Percentiles rank a stretch among this genome's conserved stretches.
Conservation (phyloP, 1,140 invertebrate genomes). For the Plectrocnemia conspersa region DNA sequence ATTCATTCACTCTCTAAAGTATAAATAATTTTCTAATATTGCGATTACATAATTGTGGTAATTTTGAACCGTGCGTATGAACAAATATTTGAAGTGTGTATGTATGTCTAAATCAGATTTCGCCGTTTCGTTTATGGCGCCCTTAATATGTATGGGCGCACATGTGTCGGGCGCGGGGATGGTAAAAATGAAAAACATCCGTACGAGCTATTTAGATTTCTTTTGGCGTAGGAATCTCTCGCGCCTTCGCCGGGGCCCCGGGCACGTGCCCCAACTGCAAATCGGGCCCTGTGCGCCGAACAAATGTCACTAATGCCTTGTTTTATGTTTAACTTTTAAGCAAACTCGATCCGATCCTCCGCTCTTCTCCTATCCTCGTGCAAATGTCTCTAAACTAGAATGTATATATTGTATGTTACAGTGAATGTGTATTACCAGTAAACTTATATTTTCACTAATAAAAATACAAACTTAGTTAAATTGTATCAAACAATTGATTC, state of each 20-base stretch:
- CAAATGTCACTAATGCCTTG: slow-evolving; percentile 20
- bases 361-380: neutral
- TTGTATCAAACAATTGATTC: too few species aligned
- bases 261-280: slow-evolving; percentile 4
- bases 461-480: too few species aligned
- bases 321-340: slow-evolving; percentile 17
- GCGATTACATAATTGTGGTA: too few species aligned
- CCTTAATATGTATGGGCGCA: slow-evolving; percentile 12
- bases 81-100: too few species aligned
- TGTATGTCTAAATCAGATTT: slow-evolving; percentile 10
- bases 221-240: slow-evolving; percentile 17
- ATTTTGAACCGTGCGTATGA: too few species aligned
- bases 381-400: too few species aligned
- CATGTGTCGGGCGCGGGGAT: slow-evolving; percentile 5
- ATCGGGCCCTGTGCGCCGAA: neutral
- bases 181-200: slow-evolving; percentile 18
- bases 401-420: too few species aligned
- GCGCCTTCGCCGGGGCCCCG: slow-evolving; percentile 4
- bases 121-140: slow-evolving; percentile 3
- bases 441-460: too few species aligned
- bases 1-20: too few species aligned
- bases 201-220: slow-evolving; percentile 17
- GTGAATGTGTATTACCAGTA: too few species aligned
- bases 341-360: neutral
- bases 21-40: too few species aligned